Evolutionary conservation across 2,797 vertebrate genomes (phyloP), one percentile per base, ranked within the genome.

Genomic region (Bryconaethiops microstoma): DNA sequence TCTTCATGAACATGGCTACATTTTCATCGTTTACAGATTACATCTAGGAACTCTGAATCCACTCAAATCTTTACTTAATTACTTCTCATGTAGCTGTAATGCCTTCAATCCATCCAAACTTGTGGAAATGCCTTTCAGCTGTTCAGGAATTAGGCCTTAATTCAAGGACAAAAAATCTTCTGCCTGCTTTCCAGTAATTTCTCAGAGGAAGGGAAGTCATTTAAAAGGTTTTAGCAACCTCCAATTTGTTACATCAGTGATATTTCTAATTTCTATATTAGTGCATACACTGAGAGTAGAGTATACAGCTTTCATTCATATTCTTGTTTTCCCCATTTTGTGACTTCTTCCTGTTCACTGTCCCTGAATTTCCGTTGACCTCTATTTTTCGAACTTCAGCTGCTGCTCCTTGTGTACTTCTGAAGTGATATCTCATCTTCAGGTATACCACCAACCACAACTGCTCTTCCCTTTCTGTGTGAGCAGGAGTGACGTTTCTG

Each of bases 201-300:
- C 62, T 60, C 69, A 73, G 29, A 73, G 70, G 52, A 21, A 25
- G 29, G 35, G 40, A 59, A 57, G 65, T 54, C 42, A 19, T 6
- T 14, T 81, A n/a, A n/a, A 45, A 39, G 55, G 40, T 67, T 29
- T 25, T 35, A 67, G 48, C 23, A 69, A 21, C 62, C 16, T 45
- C 45, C 42, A 62, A 29, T 57, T 74, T 14, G 16, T 39, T 35
- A 7, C 63, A 40, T n/a, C 35, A 63, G 13, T 78, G 23, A 21
- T 42, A 68, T 78, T 74, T 78, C 16, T 78, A 35, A 57, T 78
- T 59, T 60, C 16, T 63, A 16, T 60, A 74, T 65, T 9, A 67
- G 6, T 25, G 64, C 65, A 68, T 21, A 13, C 10, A 42, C 39
- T 68, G 16, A 70, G 40, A 19, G 14, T 50, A 48, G 40, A n/a